These are phyloP conservation scores for Hipparchia sbordonii DNA, from an alignment of 2,888 invertebrate species.

Conservation along the genomic window DNA sequence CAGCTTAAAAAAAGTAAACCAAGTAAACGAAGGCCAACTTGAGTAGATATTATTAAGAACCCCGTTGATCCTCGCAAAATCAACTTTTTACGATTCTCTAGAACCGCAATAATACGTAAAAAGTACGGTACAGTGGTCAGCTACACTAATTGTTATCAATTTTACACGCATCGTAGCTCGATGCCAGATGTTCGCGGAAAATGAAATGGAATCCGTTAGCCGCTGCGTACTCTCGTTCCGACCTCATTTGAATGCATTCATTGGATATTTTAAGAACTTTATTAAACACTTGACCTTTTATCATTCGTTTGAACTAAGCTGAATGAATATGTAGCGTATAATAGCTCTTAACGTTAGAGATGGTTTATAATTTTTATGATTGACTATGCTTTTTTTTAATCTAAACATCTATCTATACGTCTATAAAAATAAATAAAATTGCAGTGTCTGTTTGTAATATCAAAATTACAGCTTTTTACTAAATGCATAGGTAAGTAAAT, in stretches of 20 bases:
- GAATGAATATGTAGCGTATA: neutral
- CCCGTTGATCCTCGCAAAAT: neutral
- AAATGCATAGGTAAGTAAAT: too few relatives aligned
- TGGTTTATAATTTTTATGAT: neutral
- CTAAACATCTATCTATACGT: neutral
- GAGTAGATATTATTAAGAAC: neutral
- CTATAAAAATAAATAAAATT: too few relatives aligned
- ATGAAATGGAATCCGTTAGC: slow-evolving; percentile 61
- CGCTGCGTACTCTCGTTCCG: slow-evolving; percentile 39
- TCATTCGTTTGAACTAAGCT: slow-evolving; percentile 12
- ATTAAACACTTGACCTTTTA: slow-evolving; percentile 26
- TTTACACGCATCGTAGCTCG: slow-evolving; percentile 37
- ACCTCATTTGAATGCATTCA: slow-evolving; percentile 42
- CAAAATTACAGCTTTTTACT: too few relatives aligned
- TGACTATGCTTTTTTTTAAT: neutral
- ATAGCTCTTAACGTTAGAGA: neutral
- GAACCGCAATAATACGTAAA: neutral
- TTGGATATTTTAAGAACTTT: slow-evolving; percentile 37
- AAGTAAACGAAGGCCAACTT: neutral
- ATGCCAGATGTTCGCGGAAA: slow-evolving; percentile 52
- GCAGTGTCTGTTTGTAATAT: too few relatives aligned
- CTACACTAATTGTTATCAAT: slow-evolving; percentile 12
- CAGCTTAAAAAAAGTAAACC: too few relatives aligned
- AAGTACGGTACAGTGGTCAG: slow-evolving; percentile 27
- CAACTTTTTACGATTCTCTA: neutral